Evolutionary conservation across 1,140 invertebrate species (phyloP).

Genomic region (Drosophila orosa): DNA sequence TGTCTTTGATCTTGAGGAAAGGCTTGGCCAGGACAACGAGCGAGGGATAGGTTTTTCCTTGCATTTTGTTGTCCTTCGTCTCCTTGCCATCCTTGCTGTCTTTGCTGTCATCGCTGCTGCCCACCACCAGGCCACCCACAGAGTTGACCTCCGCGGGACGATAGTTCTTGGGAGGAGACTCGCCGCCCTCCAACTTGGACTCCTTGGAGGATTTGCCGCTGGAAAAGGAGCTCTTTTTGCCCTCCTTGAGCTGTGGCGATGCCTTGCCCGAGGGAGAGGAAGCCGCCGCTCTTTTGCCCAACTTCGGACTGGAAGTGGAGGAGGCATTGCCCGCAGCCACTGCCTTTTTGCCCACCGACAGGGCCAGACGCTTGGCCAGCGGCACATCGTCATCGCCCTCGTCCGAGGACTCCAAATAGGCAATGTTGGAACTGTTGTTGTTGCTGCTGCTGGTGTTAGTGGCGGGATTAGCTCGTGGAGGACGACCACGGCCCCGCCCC

Average conservation of each 20-base stretch:
- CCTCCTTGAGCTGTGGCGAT: conserved; percentile 55
- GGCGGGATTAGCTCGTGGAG: conserved; percentile 24
- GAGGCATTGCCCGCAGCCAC: conserved; percentile 38
- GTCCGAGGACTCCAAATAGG: conserved; percentile 78
- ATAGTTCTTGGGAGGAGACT: conserved; percentile 77
- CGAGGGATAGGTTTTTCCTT: conserved; percentile 93
- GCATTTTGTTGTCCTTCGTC: conserved; percentile 88
- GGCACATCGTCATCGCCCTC: conserved; percentile 83
- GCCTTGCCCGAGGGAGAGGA: conserved; percentile 41
- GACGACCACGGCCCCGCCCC: conserved; percentile 58
- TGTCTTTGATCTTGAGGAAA: conserved; percentile 89
- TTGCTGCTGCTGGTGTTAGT: neutral
- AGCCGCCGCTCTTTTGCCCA: conserved; percentile 34
- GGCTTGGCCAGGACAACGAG: conserved; percentile 92
- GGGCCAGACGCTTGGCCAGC: conserved; percentile 77
- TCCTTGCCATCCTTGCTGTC: conserved; percentile 86
- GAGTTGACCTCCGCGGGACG: conserved; percentile 88
- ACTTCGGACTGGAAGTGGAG: conserved; percentile 15
- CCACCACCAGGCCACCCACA: conserved; percentile 88
- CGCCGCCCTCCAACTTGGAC: conserved; percentile 24
- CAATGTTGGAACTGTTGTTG: conserved; percentile 58
- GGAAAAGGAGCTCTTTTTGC: conserved; percentile 23
- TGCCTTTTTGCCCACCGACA: conserved; percentile 67
- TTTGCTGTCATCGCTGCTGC: conserved; percentile 78
- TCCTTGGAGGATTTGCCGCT: conserved; percentile 38